phyloP scores from a whole-genome alignment of 2,113 vertebrate species.

The Reinhardtius hippoglossoides region DNA sequence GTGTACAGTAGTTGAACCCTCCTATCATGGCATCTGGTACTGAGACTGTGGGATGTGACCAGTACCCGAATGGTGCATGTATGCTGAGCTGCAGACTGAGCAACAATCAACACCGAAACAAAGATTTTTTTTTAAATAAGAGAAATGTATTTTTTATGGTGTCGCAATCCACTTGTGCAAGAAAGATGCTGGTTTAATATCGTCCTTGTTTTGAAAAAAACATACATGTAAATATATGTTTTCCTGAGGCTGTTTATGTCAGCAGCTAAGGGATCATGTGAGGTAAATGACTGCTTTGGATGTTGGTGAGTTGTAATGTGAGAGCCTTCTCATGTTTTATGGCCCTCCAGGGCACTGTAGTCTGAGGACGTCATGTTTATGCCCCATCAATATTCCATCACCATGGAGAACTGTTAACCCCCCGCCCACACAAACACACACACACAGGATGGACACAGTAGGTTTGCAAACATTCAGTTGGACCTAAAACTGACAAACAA shows the following conservation, averaged over 20 bases:
- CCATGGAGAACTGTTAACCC: conserved; percentile 25
- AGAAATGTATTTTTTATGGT: too few species aligned
- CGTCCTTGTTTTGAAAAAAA: not conserved
- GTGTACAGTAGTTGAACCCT: not conserved
- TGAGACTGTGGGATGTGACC: not conserved
- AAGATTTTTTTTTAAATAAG: not conserved
- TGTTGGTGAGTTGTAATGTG: conserved; percentile 41
- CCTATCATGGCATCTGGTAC: conserved; percentile 8
- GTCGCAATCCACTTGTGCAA: not conserved
- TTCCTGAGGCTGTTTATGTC: conserved; percentile 6
- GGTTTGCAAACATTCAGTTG: too few species aligned
- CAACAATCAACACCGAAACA: not conserved
- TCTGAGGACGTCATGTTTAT: conserved; percentile 50
- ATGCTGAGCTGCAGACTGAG: not conserved
- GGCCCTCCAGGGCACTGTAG: conserved; percentile 46
- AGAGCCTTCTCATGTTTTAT: conserved; percentile 61
- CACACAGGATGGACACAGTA: too few species aligned
- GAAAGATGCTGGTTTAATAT: not conserved
- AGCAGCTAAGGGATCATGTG: not conserved
- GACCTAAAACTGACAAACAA: not conserved
- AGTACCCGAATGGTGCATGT: not conserved
- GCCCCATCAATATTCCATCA: conserved; percentile 62
- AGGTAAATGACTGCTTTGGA: conserved; percentile 29
- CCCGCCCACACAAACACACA: not conserved
- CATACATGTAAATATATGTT: not conserved